phyloP scores from a whole-genome alignment of 2,888 invertebrate species.

The Hoplodrina blanda region DNA sequence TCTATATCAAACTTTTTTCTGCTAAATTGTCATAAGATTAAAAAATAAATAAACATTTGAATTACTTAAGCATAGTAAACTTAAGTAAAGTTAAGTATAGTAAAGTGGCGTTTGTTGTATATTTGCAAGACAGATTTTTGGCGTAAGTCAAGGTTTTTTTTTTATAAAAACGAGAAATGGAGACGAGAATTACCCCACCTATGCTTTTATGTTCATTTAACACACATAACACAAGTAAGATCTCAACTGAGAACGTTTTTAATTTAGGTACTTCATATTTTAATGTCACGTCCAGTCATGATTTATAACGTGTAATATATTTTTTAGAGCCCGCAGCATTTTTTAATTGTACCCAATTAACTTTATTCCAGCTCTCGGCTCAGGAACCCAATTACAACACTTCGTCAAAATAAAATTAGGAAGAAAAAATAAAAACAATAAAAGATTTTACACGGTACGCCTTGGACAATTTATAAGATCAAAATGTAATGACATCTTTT shows the following conservation, averaged over 20 bases:
- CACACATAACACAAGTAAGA: not conserved
- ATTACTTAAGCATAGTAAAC: too few species aligned
- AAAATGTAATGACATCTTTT: conserved; percentile 62
- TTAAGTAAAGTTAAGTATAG: too few species aligned
- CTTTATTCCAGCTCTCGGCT: conserved; percentile 77
- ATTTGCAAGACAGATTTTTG: too few species aligned
- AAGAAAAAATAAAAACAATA: conserved; percentile 71
- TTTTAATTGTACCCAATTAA: conserved; percentile 85
- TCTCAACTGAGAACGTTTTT: conserved; percentile 14
- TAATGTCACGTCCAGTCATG: conserved; percentile 67
- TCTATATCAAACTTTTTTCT: too few species aligned
- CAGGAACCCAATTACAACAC: conserved; percentile 79
- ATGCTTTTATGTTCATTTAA: too few species aligned
- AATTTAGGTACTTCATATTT: conserved; percentile 24
- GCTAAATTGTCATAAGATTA: too few species aligned
- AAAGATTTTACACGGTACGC: conserved; percentile 60
- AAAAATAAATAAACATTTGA: too few species aligned
- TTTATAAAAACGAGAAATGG: too few species aligned
- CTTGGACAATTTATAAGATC: conserved; percentile 59
- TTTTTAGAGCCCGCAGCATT: conserved; percentile 77
- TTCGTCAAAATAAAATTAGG: conserved; percentile 67
- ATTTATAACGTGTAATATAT: conserved; percentile 70
- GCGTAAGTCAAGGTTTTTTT: too few species aligned
- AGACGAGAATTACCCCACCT: too few species aligned
- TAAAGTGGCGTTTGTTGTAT: too few species aligned